Base-by-base conservation (phyloP, 2,797 vertebrate species). In the Lutjanus argentimaculatus region DNA sequence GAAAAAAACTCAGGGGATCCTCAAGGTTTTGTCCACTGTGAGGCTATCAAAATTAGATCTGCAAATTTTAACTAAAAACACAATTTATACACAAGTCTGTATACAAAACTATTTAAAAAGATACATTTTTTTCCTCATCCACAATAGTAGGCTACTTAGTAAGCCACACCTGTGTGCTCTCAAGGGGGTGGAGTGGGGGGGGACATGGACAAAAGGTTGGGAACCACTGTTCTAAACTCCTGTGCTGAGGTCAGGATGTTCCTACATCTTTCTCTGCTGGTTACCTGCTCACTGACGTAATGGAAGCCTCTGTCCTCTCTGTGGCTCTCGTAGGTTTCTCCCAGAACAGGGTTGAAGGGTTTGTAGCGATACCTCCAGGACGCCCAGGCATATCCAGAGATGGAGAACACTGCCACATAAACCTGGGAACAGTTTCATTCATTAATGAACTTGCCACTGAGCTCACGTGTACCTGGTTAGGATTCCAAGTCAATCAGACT, bases 321-420 rank as follows among this genome's bases (percentile, higher is more conserved):
- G 80, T 95, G 80, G 9, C 91, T 98, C 92, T 99, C 97, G 0
- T 96, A 98, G 0, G 97, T 99, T 94, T 99, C 98, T 14, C 98
- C 98, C 56, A 99, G 94, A 73, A 99, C 95, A 0, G 98, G 97
- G 93, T 98, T 98, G 92, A 98, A 98, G 62, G 97, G 98, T 77
- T 99, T 99, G 92, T 97, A 97, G 75, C 96, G 93, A 15, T 97
- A 92, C n/a, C 98, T 96, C 95, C 97, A 96, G 49, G 96, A 95
- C 0, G 97, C 97, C 92, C 97, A 98, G 43, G 97, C 97, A 9
- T 99, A 99, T 77, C 97, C 97, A 0, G 97, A 98, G 66, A 98
- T 97, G 0, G 97, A 97, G 7, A 98, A 99, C 2, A 91, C 96
- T 0, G 97, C 97, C 14, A 99, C 82, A 7, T 96, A 98, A 22